Evolutionary conservation across 2,797 vertebrate genomes (phyloP), one percentile per base, ranked within the genome.

Genomic region (Passerculus sandwichensis): DNA sequence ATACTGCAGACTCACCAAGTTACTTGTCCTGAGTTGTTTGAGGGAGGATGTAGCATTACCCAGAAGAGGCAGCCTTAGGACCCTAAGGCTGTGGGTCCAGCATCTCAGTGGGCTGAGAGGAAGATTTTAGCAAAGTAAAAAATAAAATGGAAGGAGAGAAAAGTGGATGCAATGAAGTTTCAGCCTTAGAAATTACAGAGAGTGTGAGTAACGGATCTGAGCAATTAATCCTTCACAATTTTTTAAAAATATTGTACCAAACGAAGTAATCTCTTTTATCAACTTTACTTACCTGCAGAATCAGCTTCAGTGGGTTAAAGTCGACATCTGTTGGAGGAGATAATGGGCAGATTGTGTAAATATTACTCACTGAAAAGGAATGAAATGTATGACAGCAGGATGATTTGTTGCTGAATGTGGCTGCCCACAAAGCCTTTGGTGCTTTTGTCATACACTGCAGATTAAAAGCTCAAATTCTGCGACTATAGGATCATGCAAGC

Each of bases 391-490:
- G 81, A 95, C 45, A 89, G 36, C 54, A 75, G 23, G 65, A 62
- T 60, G 66, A 86, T 73, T 79, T 93, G n/a, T 66, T 69, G 70
- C 56, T 92, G 78, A 92, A 91, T 94, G 89, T 92, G 92, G 88
- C 69, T 96, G 53, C 73, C 38, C 73, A 57, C 91, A 88, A 94
- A 87, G 85, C 53, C 89, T 95, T 94, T 85, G 56, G 88, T 94
- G 65, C 10, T 2, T 84, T 45, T 92, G 50, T 88, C 93, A 85
- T 75, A 84, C 27, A 65, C 34, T 40, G 42, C 66, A 94, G 80
- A 94, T 96, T 96, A 95, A 94, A 93, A 95, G 84, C 51, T 91
- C 85, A 88, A 44, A 88, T 97, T 96, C 92, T 92, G 84, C 3
- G 21, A 85, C 97, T 89, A 61, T 51, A 82, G 85, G 89, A 79